These are phyloP conservation scores for Protophormia terraenovae DNA, from an alignment of 2,888 invertebrate genomes.

Conservation along the genomic window DNA sequence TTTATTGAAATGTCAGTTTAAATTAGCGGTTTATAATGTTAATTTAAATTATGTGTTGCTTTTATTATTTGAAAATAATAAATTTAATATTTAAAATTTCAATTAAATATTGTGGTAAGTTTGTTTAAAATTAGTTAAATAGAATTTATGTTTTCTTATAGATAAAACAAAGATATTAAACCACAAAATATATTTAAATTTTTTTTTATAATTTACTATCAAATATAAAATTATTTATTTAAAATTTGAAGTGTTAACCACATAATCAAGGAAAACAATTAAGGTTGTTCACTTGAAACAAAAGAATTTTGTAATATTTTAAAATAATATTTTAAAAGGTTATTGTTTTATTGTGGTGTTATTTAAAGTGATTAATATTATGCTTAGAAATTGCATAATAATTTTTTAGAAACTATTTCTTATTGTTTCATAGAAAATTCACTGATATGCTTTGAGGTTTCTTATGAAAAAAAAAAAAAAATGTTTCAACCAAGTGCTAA, in stretches of 20 bases:
- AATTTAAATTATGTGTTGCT: too few species aligned
- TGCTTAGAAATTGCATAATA: not conserved
- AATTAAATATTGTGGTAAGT: too few species aligned
- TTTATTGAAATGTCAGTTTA: constrained; percentile 47
- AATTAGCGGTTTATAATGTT: constrained; percentile 43
- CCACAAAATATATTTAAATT: constrained; percentile 9
- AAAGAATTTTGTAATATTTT: not conserved
- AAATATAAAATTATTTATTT: constrained; percentile 8
- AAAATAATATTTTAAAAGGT: not conserved
- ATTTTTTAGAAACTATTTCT: not conserved
- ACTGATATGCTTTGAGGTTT: not conserved
- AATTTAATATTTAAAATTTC: too few species aligned
- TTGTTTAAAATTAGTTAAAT: too few species aligned
- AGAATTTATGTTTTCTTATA: too few species aligned
- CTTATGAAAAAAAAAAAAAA: too few species aligned
- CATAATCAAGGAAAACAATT: not conserved
- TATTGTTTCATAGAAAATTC: not conserved
- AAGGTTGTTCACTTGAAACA: not conserved
- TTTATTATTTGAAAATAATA: too few species aligned
- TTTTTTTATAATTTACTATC: not conserved
- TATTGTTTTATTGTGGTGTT: not conserved
- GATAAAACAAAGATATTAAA: constrained; percentile 27
- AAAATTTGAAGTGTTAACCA: not conserved
- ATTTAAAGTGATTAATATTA: not conserved
- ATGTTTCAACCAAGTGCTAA: constrained; percentile 21